phyloP scores from a whole-genome alignment of 2,888 invertebrate species.

The Archaeoteleia sp. region DNA sequence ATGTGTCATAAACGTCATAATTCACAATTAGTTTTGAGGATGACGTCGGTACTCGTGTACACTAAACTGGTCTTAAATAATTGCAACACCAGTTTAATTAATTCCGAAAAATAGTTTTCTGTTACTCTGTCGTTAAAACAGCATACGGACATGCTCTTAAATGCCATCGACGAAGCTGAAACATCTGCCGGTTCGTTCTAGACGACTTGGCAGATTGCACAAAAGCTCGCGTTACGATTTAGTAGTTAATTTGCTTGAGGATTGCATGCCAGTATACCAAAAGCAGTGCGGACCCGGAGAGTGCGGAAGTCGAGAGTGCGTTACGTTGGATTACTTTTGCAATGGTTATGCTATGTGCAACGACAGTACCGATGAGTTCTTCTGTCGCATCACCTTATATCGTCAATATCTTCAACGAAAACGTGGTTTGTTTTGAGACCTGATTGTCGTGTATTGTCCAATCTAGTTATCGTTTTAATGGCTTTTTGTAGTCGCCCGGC shows the following conservation, averaged over 20 bases:
- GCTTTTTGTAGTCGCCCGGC: constrained; percentile 53
- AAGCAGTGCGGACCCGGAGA: constrained; percentile 74
- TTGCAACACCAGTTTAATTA: no score
- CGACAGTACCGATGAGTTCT: constrained; percentile 80
- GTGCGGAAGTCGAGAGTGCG: constrained; percentile 79
- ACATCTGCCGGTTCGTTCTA: no score
- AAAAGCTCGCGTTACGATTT: constrained; percentile 67
- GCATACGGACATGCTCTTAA: no score
- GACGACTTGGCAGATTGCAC: no score
- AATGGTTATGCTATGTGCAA: constrained; percentile 79
- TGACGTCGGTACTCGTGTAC: no score
- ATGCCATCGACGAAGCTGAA: no score
- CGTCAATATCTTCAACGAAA: constrained; percentile 68
- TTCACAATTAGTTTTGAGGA: no score
- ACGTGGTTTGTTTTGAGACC: constrained; percentile 73
- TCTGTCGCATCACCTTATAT: constrained; percentile 77
- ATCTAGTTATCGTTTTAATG: constrained; percentile 15
- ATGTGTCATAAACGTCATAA: no score
- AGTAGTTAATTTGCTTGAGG: constrained; percentile 73
- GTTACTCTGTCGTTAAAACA: no score
- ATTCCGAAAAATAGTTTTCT: no score
- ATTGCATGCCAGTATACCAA: constrained; percentile 71
- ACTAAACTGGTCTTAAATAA: no score
- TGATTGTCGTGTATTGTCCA: constrained; percentile 73
- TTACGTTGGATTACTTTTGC: constrained; percentile 78